Evolutionary conservation across 2,113 vertebrate genomes (phyloP).

Genomic region (Rhineura floridana): DNA sequence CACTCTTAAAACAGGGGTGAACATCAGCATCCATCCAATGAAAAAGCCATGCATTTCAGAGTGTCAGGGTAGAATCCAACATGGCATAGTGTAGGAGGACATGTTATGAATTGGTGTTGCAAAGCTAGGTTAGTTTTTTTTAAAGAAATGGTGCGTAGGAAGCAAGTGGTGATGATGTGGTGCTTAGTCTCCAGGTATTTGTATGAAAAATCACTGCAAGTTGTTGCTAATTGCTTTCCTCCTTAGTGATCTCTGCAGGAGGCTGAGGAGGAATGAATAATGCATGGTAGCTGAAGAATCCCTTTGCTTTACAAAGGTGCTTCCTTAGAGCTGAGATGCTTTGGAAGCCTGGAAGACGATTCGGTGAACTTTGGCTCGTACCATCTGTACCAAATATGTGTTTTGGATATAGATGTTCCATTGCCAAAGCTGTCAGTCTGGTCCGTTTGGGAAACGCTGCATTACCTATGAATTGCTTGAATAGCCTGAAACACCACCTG

Average conservation of each 20-base stretch:
- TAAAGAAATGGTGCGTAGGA: too few relatives aligned
- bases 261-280: background rate
- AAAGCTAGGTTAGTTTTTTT: background rate
- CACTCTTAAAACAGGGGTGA: too few relatives aligned
- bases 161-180: too few relatives aligned
- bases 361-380: background rate
- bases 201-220: too few relatives aligned
- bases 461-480: background rate
- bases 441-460: background rate
- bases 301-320: background rate
- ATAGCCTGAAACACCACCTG: background rate
- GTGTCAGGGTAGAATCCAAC: background rate
- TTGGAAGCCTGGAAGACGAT: too few relatives aligned
- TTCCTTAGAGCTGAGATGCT: background rate
- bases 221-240: background rate
- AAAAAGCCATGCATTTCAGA: background rate
- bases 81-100: background rate
- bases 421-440: background rate
- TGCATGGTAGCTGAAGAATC: background rate
- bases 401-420: background rate
- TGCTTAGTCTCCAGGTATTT: background rate
- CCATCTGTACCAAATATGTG: background rate
- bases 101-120: background rate
- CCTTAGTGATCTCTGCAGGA: background rate
- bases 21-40: too few relatives aligned